Base-by-base conservation (phyloP, 2,113 vertebrate species). In the Herpetotheres cachinnans region DNA sequence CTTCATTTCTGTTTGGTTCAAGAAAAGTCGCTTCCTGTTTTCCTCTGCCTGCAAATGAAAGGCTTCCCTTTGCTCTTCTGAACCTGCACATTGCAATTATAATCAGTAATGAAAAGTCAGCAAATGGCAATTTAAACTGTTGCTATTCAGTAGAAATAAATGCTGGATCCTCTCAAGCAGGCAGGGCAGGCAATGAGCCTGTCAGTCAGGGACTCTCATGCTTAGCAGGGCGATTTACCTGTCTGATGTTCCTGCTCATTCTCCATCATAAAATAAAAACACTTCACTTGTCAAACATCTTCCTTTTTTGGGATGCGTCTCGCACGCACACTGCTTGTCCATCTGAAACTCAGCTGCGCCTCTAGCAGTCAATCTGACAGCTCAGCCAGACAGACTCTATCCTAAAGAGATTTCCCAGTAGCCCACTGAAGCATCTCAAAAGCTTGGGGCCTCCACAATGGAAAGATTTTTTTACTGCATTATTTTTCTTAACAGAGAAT, bases 301-400 rank as follows among this genome's bases (percentile, higher is more conserved):
- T 90, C 74, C 49, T 82, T 88, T 70, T 70, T 72, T 7, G 74
- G 80, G 70, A 63, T 58, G 66, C 0, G 0, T 80, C 95, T 97
- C 0, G 1, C 86, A 90, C 0, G 3, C 59, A 72, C 27, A 2
- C 79, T 66, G 55, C 88, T 96, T 0, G 38, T 73, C 94, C 89
- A 56, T 92, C 95, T 70, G 58, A 96, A 96, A 73, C 91, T 95
- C 84, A 7, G 55, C 91, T 95, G 84, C 4, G 16, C 70, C 91
- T 96, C 95, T 58, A 79, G 89, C 94, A 95, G 86, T 90, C 93
- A 89, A 61, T 91, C 82, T 96, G 96, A 95, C 97, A 97, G 91
- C 95, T 91, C 91, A 82, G 90, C 49, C 80, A 91, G 67, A 47
- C 71, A 89, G 71, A 58, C 29, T 93, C 34, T 54, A 22, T 76